Percentiles rank a stretch among this genome's conserved stretches.
These are phyloP conservation scores for Teleogryllus occipitalis DNA, from an alignment of 1,140 invertebrate genomes.

Conservation along the genomic window DNA sequence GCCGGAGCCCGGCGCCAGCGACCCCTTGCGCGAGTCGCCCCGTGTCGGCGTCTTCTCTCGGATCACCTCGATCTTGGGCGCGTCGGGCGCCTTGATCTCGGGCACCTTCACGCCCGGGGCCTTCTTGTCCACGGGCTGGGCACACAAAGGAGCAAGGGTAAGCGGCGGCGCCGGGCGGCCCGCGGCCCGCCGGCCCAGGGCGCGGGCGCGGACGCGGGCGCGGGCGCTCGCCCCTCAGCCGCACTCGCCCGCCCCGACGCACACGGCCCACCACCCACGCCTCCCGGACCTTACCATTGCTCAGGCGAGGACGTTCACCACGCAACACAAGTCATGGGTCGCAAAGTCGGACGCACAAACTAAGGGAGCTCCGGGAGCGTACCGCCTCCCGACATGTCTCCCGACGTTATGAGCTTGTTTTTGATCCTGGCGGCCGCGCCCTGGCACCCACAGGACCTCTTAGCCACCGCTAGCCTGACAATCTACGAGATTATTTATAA, in stretches of 20 bases:
- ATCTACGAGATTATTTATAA: not conserved
- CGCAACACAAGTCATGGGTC: not conserved
- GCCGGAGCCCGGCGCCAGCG: slow-evolving; percentile 61
- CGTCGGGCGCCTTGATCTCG: slow-evolving; percentile 65
- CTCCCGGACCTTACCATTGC: not conserved
- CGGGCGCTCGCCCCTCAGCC: no score
- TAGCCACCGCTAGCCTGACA: not conserved
- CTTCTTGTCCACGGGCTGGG: slow-evolving; percentile 14
- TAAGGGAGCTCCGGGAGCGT: not conserved
- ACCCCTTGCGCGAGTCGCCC: slow-evolving; percentile 59
- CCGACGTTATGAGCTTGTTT: not conserved
- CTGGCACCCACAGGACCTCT: not conserved
- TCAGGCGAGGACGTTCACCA: not conserved
- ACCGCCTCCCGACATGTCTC: not conserved
- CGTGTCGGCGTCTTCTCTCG: slow-evolving; percentile 60
- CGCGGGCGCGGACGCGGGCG: not conserved
- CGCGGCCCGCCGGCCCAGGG: not conserved
- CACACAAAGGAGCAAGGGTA: not conserved
- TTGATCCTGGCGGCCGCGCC: not conserved
- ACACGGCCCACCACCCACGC: not conserved
- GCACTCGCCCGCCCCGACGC: no score
- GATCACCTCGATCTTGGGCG: slow-evolving; percentile 78
- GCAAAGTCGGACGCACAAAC: not conserved
- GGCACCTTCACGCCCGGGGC: slow-evolving; percentile 19
- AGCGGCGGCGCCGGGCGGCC: not conserved